phyloP scores from a whole-genome alignment of 2,113 vertebrate genomes.

The Hippopotamus amphibius region DNA sequence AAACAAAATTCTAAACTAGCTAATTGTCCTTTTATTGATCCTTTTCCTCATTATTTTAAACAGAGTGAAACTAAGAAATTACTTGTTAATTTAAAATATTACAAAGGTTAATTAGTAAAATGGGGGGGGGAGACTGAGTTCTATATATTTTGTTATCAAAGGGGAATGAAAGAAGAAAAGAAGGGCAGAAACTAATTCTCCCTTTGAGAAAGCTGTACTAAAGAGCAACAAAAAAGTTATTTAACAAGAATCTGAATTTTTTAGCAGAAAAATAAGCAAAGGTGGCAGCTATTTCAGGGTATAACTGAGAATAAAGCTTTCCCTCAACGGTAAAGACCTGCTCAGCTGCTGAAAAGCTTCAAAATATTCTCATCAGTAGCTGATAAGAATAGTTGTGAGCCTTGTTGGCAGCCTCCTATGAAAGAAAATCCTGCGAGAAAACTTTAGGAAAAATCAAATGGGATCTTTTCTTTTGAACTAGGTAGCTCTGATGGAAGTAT shows the following conservation, averaged over 20 bases:
- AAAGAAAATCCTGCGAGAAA: constrained; percentile 60
- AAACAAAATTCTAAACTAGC: constrained; percentile 6
- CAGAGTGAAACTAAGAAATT: constrained; percentile 18
- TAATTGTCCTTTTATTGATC: constrained; percentile 27
- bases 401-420: constrained; percentile 29
- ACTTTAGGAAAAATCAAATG: constrained; percentile 58
- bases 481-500: neutral
- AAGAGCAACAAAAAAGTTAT: constrained; percentile 50
- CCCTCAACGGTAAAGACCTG: neutral
- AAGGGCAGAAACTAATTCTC: neutral
- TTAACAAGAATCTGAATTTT: constrained; percentile 67
- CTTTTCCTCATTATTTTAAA: constrained; percentile 58
- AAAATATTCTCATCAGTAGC: constrained; percentile 36
- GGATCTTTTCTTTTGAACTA: neutral
- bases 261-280: constrained; percentile 56
- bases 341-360: constrained; percentile 38
- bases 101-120: constrained; percentile 51
- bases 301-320: constrained; percentile 6
- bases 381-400: constrained; percentile 7
- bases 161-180: neutral
- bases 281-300: neutral
- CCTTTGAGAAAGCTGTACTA: constrained; percentile 34
- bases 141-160: constrained; percentile 31
- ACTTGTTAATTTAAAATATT: constrained; percentile 54
- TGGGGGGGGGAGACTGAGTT: neutral